Evolutionary conservation across 1,140 invertebrate genomes (phyloP).

Genomic region (Linepithema humile): DNA sequence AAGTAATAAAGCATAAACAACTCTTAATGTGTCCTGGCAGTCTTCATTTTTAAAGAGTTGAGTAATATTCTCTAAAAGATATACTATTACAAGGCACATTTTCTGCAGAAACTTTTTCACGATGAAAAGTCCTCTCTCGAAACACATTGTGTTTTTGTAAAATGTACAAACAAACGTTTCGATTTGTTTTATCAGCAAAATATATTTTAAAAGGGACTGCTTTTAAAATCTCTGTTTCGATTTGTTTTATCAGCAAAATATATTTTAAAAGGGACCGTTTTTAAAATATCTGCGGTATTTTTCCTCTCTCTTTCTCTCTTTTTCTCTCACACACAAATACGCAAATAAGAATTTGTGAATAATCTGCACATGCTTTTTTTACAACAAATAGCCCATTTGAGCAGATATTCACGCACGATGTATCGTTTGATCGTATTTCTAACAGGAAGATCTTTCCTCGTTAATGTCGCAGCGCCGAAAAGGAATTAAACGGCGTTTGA

Average conservation of each 20-base stretch:
- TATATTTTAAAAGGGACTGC: neutral
- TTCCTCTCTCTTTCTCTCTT: neutral
- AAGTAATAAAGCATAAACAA: neutral
- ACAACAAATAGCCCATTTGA: too few species aligned
- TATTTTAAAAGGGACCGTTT: too few species aligned
- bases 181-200: neutral
- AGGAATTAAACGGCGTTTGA: slow-evolving; percentile 18
- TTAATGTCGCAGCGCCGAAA: neutral
- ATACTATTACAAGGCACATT: neutral
- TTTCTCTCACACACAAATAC: too few species aligned
- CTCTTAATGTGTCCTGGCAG: too few species aligned
- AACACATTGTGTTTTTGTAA: neutral
- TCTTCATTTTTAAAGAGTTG: neutral
- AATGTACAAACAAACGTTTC: neutral
- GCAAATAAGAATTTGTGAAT: neutral
- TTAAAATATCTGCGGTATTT: too few species aligned
- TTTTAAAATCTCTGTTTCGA: neutral
- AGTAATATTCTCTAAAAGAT: too few species aligned
- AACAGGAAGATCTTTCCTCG: slow-evolving; percentile 6
- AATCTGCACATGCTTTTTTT: too few species aligned
- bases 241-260: too few species aligned
- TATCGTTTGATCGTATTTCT: neutral
- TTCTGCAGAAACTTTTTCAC: neutral
- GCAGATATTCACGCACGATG: neutral
- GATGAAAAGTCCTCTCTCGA: neutral